These are phyloP conservation scores for Drosophila arizonae DNA, from an alignment of 1,140 invertebrate genomes.

Conservation along the genomic window DNA sequence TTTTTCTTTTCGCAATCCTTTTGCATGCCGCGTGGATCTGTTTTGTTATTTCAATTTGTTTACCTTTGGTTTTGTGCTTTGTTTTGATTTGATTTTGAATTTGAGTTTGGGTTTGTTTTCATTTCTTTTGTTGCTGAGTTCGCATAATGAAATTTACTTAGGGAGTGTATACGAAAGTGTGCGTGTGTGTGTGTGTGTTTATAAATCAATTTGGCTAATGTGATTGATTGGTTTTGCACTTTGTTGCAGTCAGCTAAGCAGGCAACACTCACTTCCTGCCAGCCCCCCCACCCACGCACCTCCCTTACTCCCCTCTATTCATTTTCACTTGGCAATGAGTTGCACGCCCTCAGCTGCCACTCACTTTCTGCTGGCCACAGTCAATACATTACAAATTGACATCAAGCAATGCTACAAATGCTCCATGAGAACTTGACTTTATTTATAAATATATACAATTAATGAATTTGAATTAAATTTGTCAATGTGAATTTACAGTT, in stretches of 20 bases:
- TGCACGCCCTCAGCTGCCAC: neutral
- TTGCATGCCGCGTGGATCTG: slow-evolving; percentile 16
- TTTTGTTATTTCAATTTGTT: slow-evolving; percentile 31
- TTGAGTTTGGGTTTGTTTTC: slow-evolving; percentile 3
- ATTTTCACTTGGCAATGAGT: neutral
- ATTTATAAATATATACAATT: no score
- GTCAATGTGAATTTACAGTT: no score
- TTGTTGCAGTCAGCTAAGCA: slow-evolving; percentile 25
- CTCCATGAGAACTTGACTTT: no score
- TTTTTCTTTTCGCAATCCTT: slow-evolving; percentile 13
- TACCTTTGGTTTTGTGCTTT: slow-evolving; percentile 24
- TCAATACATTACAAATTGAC: no score
- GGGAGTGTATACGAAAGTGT: neutral
- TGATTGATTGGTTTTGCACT: slow-evolving; percentile 54
- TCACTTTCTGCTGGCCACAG: neutral
- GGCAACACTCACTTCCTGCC: slow-evolving; percentile 13
- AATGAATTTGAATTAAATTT: no score
- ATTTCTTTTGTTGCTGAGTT: neutral
- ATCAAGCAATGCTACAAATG: no score
- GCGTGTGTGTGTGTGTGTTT: slow-evolving; percentile 46
- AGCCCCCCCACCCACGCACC: neutral
- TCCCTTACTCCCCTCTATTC: neutral
- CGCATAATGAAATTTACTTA: slow-evolving; percentile 59
- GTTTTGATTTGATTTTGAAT: slow-evolving; percentile 31
- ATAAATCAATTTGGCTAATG: slow-evolving; percentile 78